These are phyloP conservation scores for Anthoptus insignis DNA, from an alignment of 2,888 invertebrate species.

Conservation along the genomic window DNA sequence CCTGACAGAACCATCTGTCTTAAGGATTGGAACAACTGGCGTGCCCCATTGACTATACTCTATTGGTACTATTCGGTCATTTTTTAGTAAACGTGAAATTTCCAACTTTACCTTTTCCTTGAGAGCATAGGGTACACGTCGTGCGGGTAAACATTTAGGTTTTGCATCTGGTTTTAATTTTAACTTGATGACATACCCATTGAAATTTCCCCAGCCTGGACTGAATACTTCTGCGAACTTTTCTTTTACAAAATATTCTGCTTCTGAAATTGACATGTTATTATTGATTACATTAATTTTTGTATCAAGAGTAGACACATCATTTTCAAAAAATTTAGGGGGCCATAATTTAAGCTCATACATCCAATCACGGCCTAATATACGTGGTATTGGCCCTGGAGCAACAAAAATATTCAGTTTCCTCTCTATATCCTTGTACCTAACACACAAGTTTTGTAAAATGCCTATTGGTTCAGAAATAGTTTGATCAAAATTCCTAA, in stretches of 20 bases:
- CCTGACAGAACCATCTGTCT: neutral
- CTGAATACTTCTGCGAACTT: conserved; percentile 37
- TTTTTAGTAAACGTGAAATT: conserved; percentile 15
- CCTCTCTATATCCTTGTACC: neutral
- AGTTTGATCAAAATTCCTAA: conserved; percentile 36
- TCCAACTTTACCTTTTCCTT: conserved; percentile 7
- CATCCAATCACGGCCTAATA: conserved; percentile 17
- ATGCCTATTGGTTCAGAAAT: conserved; percentile 18
- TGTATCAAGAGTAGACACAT: neutral
- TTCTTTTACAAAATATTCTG: conserved; percentile 23
- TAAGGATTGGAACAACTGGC: neutral
- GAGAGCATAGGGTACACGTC: conserved; percentile 14
- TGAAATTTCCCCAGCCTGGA: conserved; percentile 35
- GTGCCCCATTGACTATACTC: conserved; percentile 1
- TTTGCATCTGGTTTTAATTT: conserved; percentile 21
- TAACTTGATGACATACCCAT: conserved; percentile 23
- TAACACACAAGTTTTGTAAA: neutral
- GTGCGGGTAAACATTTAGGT: conserved; percentile 8
- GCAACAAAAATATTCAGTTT: conserved; percentile 2
- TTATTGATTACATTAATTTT: conserved; percentile 11
- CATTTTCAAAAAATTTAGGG: conserved; percentile 10
- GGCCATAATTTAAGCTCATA: conserved; percentile 23
- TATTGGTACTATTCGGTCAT: neutral
- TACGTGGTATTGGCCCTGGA: neutral
- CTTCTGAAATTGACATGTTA: neutral